These are phyloP conservation scores for Trinorchestia longiramus DNA, from an alignment of 1,140 invertebrate genomes.

Conservation along the genomic window DNA sequence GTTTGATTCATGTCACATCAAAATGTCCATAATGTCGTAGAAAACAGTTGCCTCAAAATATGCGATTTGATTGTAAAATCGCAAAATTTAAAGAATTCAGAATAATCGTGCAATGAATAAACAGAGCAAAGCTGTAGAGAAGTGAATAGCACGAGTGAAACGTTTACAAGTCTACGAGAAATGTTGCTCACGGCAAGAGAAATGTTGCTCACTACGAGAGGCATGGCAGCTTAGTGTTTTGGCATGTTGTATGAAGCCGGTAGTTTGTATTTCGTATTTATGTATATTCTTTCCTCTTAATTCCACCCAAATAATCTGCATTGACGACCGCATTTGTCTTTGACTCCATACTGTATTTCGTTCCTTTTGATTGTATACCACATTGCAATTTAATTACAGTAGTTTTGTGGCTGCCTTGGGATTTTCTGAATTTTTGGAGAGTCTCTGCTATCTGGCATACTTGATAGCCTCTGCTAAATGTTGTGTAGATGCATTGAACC, in stretches of 20 bases:
- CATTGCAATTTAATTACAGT: background rate
- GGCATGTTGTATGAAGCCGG: background rate
- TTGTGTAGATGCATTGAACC: background rate
- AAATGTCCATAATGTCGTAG: background rate
- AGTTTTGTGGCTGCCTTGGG: background rate
- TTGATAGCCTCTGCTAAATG: background rate
- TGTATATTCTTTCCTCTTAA: background rate
- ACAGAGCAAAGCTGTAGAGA: background rate
- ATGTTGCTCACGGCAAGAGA: too few species aligned
- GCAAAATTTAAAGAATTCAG: background rate
- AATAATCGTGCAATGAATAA: background rate
- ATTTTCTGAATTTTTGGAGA: background rate
- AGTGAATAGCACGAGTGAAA: background rate
- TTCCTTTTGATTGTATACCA: background rate
- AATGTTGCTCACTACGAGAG: too few species aligned
- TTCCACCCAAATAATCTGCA: background rate
- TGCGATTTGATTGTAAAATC: background rate
- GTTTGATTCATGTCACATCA: background rate
- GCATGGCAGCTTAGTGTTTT: background rate
- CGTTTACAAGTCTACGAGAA: too few species aligned
- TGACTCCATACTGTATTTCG: background rate
- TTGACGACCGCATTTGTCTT: background rate
- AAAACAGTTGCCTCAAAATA: background rate
- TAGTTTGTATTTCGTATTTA: background rate
- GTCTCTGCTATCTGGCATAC: background rate